These are phyloP conservation scores for Phyllostomus hastatus DNA, from an alignment of 2,113 vertebrate species.

Conservation along the genomic window DNA sequence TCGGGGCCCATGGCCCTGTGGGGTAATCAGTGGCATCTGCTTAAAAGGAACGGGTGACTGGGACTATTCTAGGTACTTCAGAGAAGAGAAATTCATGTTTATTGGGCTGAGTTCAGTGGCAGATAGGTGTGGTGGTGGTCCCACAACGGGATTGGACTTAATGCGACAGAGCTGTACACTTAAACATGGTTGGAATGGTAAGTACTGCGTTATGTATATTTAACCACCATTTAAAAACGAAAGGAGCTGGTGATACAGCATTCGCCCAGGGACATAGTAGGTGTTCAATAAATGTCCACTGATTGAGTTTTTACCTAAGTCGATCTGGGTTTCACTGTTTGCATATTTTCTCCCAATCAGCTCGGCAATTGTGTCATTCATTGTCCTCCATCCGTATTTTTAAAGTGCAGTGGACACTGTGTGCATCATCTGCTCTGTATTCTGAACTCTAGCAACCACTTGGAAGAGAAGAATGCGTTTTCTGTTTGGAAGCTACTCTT, in stretches of 20 bases:
- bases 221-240: neutral
- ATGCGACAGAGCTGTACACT: neutral
- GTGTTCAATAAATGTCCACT: neutral
- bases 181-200: neutral
- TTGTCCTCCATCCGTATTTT: too few species aligned
- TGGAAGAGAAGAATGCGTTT: neutral
- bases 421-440: neutral
- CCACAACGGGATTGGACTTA: neutral
- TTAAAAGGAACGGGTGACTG: neutral
- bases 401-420: neutral
- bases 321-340: neutral
- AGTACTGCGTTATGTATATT: neutral
- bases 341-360: neutral
- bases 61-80: too few species aligned
- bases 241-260: neutral
- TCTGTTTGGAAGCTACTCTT: neutral
- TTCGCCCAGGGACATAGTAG: too few species aligned
- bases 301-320: neutral
- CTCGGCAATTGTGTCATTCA: neutral
- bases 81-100: neutral
- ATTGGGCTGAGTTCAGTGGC: neutral
- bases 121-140: neutral
- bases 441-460: neutral
- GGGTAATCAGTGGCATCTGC: neutral
- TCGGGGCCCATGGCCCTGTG: neutral